A percentile compares a stretch with the other conserved stretches of the same genome.
Evolutionary conservation across 1,140 invertebrate species (phyloP).

Genomic region (Eumaeus atala): DNA sequence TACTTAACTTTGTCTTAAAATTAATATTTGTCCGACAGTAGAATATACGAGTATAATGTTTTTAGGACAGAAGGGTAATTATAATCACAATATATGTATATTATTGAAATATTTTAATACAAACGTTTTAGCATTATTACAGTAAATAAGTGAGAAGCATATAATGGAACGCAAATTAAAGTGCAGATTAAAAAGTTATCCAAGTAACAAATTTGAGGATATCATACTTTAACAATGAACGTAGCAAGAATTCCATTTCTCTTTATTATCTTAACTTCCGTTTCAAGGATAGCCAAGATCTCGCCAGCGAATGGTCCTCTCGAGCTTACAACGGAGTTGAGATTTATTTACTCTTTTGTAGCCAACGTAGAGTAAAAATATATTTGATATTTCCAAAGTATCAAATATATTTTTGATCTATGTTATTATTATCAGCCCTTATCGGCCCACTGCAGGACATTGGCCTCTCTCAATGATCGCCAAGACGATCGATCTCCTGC

Average conservation of each 20-base stretch:
- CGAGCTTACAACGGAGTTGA: not conserved
- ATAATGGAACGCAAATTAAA: not conserved
- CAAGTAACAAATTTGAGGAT: not conserved
- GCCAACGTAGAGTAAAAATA: not conserved
- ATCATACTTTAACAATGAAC: slow-evolving; percentile 3
- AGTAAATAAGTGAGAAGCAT: too few relatives aligned
- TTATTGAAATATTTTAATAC: too few relatives aligned
- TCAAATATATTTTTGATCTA: not conserved
- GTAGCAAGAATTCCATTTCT: slow-evolving; percentile 2
- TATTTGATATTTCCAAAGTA: slow-evolving; percentile 4
- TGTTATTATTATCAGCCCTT: too few relatives aligned
- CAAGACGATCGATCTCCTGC: too few relatives aligned
- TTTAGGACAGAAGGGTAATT: too few relatives aligned
- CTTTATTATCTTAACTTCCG: slow-evolving; percentile 9
- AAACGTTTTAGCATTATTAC: too few relatives aligned
- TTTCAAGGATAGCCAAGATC: not conserved
- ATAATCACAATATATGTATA: too few relatives aligned
- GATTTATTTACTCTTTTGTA: slow-evolving; percentile 6
- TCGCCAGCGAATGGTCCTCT: not conserved
- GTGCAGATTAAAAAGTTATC: not conserved
- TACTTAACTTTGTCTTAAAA: too few relatives aligned
- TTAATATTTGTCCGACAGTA: too few relatives aligned
- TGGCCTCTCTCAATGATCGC: too few relatives aligned
- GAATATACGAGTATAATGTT: too few relatives aligned
- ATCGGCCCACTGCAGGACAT: too few relatives aligned